Percentiles rank a stretch among this genome's conserved stretches.
These are phyloP conservation scores for Nephrocerus scutellatus DNA, from an alignment of 2,888 invertebrate species.

Conservation along the genomic window DNA sequence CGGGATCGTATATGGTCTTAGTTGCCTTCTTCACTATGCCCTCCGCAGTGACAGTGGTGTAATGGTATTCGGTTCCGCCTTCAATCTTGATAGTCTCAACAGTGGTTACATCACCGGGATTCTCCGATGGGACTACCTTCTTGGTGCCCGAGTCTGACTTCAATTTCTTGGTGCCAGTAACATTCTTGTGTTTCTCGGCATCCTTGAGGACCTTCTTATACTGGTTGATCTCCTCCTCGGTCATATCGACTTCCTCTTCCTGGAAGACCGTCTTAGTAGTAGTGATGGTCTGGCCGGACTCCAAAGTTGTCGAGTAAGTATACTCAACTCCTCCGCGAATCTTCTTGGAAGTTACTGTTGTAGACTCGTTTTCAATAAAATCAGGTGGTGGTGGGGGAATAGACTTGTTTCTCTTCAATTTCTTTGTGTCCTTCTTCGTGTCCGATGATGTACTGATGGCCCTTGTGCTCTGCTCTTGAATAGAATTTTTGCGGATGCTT, in stretches of 20 bases:
- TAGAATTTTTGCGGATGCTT: conserved; percentile 40
- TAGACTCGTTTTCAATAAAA: conserved; percentile 40
- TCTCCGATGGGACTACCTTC: conserved; percentile 45
- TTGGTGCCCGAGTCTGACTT: conserved; percentile 43
- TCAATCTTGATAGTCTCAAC: conserved; percentile 45
- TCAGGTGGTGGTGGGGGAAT: conserved; percentile 44
- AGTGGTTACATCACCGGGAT: conserved; percentile 46
- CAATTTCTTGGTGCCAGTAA: conserved; percentile 43
- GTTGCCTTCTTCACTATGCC: conserved; percentile 45
- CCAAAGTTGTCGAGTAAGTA: conserved; percentile 40
- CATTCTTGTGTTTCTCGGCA: conserved; percentile 45
- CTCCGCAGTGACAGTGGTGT: conserved; percentile 44
- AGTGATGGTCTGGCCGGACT: conserved; percentile 42
- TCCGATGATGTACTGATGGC: conserved; percentile 32
- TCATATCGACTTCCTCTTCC: conserved; percentile 42
- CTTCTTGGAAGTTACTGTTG: conserved; percentile 37
- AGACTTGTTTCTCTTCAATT: conserved; percentile 32
- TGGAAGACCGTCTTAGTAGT: conserved; percentile 46
- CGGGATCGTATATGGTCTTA: conserved; percentile 45
- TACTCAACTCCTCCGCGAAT: conserved; percentile 44
- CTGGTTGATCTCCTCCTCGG: conserved; percentile 42
- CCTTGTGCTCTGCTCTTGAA: conserved; percentile 39
- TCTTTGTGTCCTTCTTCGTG: conserved; percentile 35
- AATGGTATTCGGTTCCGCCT: conserved; percentile 46
- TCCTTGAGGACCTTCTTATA: conserved; percentile 45